Conservation (phyloP, 2,888 invertebrate species). For the Drosophila pseudotakahashii region DNA sequence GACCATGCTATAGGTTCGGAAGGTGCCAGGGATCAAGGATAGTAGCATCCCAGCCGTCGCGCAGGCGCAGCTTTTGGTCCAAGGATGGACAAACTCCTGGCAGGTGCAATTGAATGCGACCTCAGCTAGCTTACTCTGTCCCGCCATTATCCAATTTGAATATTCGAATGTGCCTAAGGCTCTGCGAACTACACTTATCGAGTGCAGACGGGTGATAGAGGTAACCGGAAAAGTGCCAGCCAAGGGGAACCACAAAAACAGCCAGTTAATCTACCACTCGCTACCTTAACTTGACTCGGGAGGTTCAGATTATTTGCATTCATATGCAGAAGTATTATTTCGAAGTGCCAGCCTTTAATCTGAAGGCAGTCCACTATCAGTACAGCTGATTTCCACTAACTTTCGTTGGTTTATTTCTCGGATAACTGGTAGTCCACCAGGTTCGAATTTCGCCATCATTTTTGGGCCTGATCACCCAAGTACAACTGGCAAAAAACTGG, state of each 20-base stretch:
- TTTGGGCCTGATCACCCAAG: not conserved
- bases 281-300: not conserved
- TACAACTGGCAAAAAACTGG: not conserved
- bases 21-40: conserved; percentile 16
- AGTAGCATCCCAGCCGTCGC: conserved; percentile 53
- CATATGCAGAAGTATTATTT: not conserved
- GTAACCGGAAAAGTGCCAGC: not conserved
- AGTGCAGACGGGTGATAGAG: conserved; percentile 34
- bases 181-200: conserved; percentile 12
- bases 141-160: conserved; percentile 46
- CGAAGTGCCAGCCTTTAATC: not conserved
- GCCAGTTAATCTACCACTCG: not conserved
- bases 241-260: not conserved
- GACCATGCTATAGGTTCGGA: conserved; percentile 59
- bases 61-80: conserved; percentile 60
- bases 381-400: not conserved
- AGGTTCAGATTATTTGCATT: not conserved
- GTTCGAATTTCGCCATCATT: not conserved
- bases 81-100: conserved; percentile 58
- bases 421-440: not conserved
- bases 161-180: not conserved
- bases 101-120: conserved; percentile 56
- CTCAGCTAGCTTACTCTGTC: conserved; percentile 61
- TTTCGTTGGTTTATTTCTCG: not conserved
- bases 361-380: not conserved